Conservation (phyloP, 2,797 vertebrate genomes). For the Echeneis naucrates region DNA sequence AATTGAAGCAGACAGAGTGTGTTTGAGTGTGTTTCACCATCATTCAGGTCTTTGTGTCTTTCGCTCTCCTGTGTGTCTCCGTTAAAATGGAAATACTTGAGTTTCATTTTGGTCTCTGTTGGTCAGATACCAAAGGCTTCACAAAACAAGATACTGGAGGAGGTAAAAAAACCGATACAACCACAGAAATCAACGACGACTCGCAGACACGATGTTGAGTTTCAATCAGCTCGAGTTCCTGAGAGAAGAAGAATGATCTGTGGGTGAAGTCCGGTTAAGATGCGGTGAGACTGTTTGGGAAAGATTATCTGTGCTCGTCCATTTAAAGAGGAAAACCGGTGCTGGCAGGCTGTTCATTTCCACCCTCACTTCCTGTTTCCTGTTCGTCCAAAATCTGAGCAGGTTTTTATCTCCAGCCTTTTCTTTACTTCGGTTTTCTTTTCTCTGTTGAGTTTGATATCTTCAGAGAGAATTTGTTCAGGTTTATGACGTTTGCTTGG, state of each 20-base stretch:
- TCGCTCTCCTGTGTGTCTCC: constrained; percentile 37
- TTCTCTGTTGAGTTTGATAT: too few species aligned
- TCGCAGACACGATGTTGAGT: constrained; percentile 14
- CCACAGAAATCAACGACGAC: constrained; percentile 30
- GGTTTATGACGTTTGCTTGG: background rate
- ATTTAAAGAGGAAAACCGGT: too few species aligned
- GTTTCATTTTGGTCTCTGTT: constrained; percentile 25
- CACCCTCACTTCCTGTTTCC: too few species aligned
- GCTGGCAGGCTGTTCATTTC: too few species aligned
- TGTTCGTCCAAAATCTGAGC: too few species aligned
- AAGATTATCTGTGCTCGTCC: background rate
- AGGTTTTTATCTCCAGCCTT: too few species aligned
- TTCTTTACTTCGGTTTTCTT: too few species aligned
- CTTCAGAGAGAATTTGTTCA: too few species aligned
- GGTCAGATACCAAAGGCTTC: constrained; percentile 7
- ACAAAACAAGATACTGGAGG: constrained; percentile 18
- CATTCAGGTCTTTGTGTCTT: constrained; percentile 53
- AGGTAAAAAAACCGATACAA: background rate
- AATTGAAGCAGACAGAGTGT: constrained; percentile 33
- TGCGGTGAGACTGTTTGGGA: too few species aligned
- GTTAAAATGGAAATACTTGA: constrained; percentile 28
- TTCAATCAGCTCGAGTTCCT: constrained; percentile 23
- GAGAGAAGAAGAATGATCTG: background rate
- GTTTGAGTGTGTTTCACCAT: constrained; percentile 47
- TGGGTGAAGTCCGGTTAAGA: too few species aligned